These are phyloP conservation scores for Ariopsis seemanni DNA, from an alignment of 2,113 vertebrate species.

Conservation along the genomic window DNA sequence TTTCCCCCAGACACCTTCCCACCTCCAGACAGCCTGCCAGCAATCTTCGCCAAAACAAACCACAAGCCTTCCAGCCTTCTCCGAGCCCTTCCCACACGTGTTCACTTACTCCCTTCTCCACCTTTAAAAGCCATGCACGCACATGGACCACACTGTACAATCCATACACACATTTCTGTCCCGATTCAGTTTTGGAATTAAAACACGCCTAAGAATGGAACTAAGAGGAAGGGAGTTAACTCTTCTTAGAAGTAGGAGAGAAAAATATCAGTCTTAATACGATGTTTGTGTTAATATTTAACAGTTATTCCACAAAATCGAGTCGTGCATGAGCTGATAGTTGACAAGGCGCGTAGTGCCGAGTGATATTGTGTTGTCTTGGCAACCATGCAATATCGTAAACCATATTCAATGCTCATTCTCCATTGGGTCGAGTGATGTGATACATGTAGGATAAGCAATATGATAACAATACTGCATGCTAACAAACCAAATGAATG, in stretches of 20 bases:
- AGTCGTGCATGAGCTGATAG: too few species aligned
- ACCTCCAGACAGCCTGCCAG: conserved; percentile 46
- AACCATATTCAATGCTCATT: too few species aligned
- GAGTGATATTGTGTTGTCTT: too few species aligned
- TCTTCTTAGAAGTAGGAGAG: neutral
- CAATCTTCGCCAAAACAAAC: conserved; percentile 52
- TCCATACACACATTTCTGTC: conserved; percentile 28
- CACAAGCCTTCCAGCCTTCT: conserved; percentile 21
- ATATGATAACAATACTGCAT: too few species aligned
- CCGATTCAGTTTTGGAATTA: conserved; percentile 41
- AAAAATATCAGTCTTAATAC: neutral
- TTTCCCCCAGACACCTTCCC: conserved; percentile 46
- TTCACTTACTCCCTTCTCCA: conserved; percentile 29
- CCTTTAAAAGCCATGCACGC: conserved; percentile 37
- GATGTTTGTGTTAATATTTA: too few species aligned
- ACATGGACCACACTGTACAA: conserved; percentile 7
- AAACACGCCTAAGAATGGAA: neutral
- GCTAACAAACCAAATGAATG: too few species aligned
- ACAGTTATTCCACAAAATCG: too few species aligned
- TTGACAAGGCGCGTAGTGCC: too few species aligned
- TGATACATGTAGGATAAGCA: too few species aligned
- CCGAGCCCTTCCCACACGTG: conserved; percentile 38
- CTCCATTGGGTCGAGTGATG: too few species aligned
- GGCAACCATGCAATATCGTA: too few species aligned
- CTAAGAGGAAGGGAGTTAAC: conserved; percentile 3